Evolutionary conservation across 2,888 invertebrate genomes (phyloP).

Genomic region (Apamea monoglypha): DNA sequence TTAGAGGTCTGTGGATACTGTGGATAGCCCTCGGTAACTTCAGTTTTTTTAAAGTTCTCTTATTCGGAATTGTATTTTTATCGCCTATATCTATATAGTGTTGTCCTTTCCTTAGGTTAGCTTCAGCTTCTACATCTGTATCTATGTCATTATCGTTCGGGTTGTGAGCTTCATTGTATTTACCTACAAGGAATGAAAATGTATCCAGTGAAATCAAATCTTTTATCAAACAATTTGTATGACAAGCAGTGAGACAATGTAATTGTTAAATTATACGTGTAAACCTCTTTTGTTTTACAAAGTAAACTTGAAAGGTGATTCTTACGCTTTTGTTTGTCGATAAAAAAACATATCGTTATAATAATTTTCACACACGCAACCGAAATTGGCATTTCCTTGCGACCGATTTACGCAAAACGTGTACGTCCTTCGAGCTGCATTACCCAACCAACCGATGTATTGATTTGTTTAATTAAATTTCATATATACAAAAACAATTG

Average conservation of each 20-base stretch:
- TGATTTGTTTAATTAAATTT: slow-evolving; percentile 54
- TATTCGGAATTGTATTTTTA: not conserved
- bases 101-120: not conserved
- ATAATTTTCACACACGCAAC: slow-evolving; percentile 71
- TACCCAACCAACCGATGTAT: slow-evolving; percentile 69
- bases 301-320: slow-evolving; percentile 38
- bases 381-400: slow-evolving; percentile 74
- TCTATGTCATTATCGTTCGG: not conserved
- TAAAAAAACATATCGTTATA: slow-evolving; percentile 52
- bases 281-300: slow-evolving; percentile 43
- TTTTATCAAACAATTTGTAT: slow-evolving; percentile 21
- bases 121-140: not conserved
- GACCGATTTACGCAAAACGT: slow-evolving; percentile 75
- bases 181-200: slow-evolving; percentile 3
- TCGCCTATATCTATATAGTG: not conserved
- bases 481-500: slow-evolving; percentile 48
- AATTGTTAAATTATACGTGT: slow-evolving; percentile 19
- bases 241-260: slow-evolving; percentile 15
- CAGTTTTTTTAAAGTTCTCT: not conserved
- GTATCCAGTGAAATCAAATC: slow-evolving; percentile 20
- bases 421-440: slow-evolving; percentile 72
- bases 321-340: slow-evolving; percentile 41
- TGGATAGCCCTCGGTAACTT: not conserved
- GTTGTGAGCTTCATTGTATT: slow-evolving; percentile 4
- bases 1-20: not conserved